A percentile compares a stretch with the other conserved stretches of the same genome.
These are phyloP conservation scores for Drosophila hydei DNA, from an alignment of 1,140 invertebrate genomes.

Conservation along the genomic window DNA sequence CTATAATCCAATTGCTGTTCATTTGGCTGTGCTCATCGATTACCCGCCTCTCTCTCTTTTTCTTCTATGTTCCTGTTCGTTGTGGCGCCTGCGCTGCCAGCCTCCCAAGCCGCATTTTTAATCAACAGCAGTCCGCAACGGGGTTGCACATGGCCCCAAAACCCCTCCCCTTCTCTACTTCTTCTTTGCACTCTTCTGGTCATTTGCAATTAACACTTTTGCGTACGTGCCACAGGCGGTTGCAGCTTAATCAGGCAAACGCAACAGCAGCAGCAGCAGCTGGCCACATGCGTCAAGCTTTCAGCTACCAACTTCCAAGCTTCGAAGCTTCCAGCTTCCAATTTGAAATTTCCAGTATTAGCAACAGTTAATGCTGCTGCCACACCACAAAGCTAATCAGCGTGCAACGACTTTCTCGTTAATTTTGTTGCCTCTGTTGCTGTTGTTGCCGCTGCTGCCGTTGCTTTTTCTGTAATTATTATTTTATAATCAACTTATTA, in stretches of 20 bases:
- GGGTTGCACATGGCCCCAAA: slow-evolving; percentile 22
- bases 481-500: slow-evolving; percentile 82
- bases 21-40: slow-evolving; percentile 57
- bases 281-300: slow-evolving; percentile 11
- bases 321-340: slow-evolving; percentile 17
- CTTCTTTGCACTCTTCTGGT: slow-evolving; percentile 44
- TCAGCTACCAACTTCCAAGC: slow-evolving; percentile 20
- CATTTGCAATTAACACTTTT: slow-evolving; percentile 82
- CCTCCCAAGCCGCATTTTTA: slow-evolving; percentile 34
- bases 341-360: slow-evolving; percentile 22
- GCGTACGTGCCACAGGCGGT: slow-evolving; percentile 71
- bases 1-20: slow-evolving; percentile 62
- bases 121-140: slow-evolving; percentile 41
- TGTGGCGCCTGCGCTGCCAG: slow-evolving; percentile 33
- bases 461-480: slow-evolving; percentile 67
- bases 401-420: slow-evolving; percentile 81
- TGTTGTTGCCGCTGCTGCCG: slow-evolving; percentile 19
- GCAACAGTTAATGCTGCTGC: slow-evolving; percentile 21
- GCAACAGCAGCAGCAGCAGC: slow-evolving; percentile 31
- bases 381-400: slow-evolving; percentile 76
- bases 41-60: slow-evolving; percentile 24
- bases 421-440: slow-evolving; percentile 30
- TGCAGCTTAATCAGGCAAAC: slow-evolving; percentile 62
- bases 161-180: not conserved
- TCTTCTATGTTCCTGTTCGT: not conserved